Evolutionary conservation across 2,888 invertebrate genomes (phyloP).

Genomic region (Mayetiola destructor): DNA sequence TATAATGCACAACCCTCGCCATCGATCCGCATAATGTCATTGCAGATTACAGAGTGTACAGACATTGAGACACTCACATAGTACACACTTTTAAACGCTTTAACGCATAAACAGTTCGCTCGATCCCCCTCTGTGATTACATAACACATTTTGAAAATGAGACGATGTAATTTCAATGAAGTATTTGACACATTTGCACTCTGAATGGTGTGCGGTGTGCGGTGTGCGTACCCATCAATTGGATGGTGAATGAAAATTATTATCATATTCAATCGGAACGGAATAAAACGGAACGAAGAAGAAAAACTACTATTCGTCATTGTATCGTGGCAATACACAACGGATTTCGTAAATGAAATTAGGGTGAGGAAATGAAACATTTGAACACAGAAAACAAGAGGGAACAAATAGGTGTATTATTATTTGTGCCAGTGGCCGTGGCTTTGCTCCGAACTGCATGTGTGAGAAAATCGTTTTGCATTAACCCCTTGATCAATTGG

Average conservation of each 20-base stretch:
- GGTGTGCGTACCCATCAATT: neutral
- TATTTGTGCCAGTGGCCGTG: too few relatives aligned
- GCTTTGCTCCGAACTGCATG: neutral
- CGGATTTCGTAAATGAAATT: neutral
- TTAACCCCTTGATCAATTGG: neutral
- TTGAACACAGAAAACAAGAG: neutral
- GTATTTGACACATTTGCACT: conserved; percentile 2
- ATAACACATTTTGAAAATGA: neutral
- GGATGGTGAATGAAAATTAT: neutral
- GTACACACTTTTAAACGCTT: too few relatives aligned
- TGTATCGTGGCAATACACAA: too few relatives aligned
- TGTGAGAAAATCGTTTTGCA: neutral
- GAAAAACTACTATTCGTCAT: neutral
- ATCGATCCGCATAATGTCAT: too few relatives aligned
- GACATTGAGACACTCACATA: too few relatives aligned
- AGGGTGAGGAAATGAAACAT: neutral
- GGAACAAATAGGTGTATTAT: too few relatives aligned
- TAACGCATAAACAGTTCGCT: too few relatives aligned
- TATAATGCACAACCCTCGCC: too few relatives aligned
- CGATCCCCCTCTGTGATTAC: too few relatives aligned
- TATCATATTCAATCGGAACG: conserved; percentile 7
- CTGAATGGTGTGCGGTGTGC: neutral
- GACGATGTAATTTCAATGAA: neutral
- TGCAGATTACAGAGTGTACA: too few relatives aligned
- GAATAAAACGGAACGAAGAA: neutral